Evolutionary conservation across 2,888 invertebrate species (phyloP), one percentile per base, ranked within the genome.

Genomic region (Rhaphigaster nebulosa): DNA sequence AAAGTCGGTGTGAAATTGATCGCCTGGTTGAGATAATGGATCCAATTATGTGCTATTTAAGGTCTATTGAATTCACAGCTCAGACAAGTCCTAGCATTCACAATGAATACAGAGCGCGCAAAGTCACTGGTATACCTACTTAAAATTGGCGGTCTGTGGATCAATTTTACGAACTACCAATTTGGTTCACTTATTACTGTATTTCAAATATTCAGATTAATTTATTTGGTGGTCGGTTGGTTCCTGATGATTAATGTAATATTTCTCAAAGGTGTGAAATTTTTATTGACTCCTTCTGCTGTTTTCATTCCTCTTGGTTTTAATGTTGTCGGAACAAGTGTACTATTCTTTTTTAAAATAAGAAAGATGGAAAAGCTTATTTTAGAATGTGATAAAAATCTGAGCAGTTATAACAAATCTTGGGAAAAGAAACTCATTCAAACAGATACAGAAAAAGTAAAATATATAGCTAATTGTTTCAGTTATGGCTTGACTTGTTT

Each of bases 251-350:
- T 65, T 38, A 89, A 65, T 50, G 41, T 65, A 10, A 29, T 89
- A 38, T 89, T 89, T 29, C 13, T 76, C 4, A 89, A 76, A 52
- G 89, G 89, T n/a, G 6, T 89, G 5, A 89, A 52, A 29, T 89
- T 76, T 50, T 70, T 89, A 26, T 50, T 89, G n/a, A 76, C 45
- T 20, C 89, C 89, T 41, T 50, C 89, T 10, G 89, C 89, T 13
- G 89, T 76, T 34, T 89, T 89, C 89, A 89, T 89, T 18, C 89
- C 89, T n/a, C 89, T 89, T 20, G 41, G 70, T 26, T 20, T 89
- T 3, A 76, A 89, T 38, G 60, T 89, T n/a, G 50, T 89, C 20
- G 52, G 15, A 1, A 45, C 70, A 1, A 70, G 65, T n/a, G 34
- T 45, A 5, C 15, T 89, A n/a, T 45, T 34, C n/a, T 45, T 76